Evolutionary conservation across 1,140 invertebrate species (phyloP), one percentile per base, ranked within the genome.

Genomic region (Thereuonema tuberculata): DNA sequence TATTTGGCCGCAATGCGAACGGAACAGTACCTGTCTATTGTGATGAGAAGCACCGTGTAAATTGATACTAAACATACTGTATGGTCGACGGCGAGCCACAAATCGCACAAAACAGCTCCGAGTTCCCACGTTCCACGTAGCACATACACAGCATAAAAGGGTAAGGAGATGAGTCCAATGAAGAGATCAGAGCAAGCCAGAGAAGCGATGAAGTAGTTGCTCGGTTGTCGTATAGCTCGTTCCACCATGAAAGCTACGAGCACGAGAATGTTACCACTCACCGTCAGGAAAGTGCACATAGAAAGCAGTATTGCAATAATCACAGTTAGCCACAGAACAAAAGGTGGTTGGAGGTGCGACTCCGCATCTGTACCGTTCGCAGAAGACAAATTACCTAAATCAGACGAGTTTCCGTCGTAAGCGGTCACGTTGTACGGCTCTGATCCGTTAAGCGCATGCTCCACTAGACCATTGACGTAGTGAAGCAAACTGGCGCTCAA

Each of bases 191-290:
- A 98, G 28, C 95, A 90, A 24, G 97, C 96, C 47, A 99, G 79
- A 0, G 94, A 98, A 1, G 93, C 95, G 56, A 99, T 98, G 76
- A 99, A 99, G 77, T 98, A 99, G 76, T 99, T 99, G 70, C 92
- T 96, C 1, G 97, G 96, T 69, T 99, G 95, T 49, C 97, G 82
- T 68, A 99, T 99, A 58, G 88, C 88, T 59, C 95, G 80, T 72
- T 99, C 97, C 25, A 99, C 87, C 58, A 96, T 87, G 75, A 99
- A 99, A 24, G 94, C 91, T 31, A 98, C 72, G 24, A 99, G 80
- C 28, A 99, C 97, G 17, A 99, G 81, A 50, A 98, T 87, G 72
- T 99, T 99, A 37, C 97, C 97, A 61, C 86, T 84, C 17, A 97
- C 84, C 0, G 94, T 98, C 46, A 97, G 76, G 21, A 96, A 80